These are phyloP conservation scores for Oxytorus armatus DNA, from an alignment of 2,888 invertebrate genomes.

Conservation along the genomic window DNA sequence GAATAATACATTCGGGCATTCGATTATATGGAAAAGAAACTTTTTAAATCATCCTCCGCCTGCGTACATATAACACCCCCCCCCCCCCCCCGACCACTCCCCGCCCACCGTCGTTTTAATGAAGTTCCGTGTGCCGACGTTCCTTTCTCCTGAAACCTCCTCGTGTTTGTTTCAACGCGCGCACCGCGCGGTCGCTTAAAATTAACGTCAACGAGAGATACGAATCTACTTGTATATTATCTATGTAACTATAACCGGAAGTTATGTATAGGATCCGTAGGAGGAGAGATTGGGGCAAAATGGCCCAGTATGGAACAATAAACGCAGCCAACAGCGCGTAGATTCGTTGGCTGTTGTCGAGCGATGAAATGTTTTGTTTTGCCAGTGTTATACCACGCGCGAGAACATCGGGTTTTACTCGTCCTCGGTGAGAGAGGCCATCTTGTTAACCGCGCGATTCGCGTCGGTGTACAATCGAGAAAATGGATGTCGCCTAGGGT, in stretches of 20 bases:
- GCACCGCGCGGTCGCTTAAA: background rate
- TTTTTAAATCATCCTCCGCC: conserved; percentile 61
- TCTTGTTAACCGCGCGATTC: too few species aligned
- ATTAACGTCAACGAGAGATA: conserved; percentile 55
- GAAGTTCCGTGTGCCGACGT: conserved; percentile 40
- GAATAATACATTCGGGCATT: conserved; percentile 67
- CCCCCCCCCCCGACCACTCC: too few species aligned
- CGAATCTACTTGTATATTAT: conserved; percentile 4
- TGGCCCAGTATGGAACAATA: background rate
- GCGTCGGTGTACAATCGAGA: too few species aligned
- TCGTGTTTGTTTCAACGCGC: conserved; percentile 14
- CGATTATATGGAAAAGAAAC: conserved; percentile 63
- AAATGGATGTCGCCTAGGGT: too few species aligned
- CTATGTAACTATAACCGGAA: background rate
- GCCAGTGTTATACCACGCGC: too few species aligned
- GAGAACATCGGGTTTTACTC: too few species aligned
- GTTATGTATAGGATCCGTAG: background rate
- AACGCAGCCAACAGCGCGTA: too few species aligned
- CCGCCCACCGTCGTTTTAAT: too few species aligned
- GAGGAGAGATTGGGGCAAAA: background rate
- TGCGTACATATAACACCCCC: conserved; percentile 40
- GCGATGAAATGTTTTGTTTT: too few species aligned
- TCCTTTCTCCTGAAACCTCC: conserved; percentile 25
- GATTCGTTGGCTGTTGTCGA: too few species aligned
- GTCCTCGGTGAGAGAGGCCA: too few species aligned